Evolutionary conservation across 2,797 vertebrate species (phyloP).

Genomic region (Bradypus variegatus): DNA sequence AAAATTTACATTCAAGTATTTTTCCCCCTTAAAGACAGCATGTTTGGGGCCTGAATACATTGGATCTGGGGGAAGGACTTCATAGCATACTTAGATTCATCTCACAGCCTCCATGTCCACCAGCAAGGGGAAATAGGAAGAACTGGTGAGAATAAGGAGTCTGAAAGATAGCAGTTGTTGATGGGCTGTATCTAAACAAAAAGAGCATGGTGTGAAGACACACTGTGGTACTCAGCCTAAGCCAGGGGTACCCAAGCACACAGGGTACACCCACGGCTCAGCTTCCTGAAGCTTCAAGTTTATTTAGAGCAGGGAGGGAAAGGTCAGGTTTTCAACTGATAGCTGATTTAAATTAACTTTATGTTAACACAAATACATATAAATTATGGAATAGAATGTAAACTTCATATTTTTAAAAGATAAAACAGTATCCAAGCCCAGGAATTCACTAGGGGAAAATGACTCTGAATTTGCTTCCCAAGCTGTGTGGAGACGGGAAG

Average conservation of each 20-base stretch:
- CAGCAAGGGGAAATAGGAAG: background rate
- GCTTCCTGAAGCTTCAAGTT: background rate
- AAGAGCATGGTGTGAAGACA: background rate
- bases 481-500: background rate
- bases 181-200: background rate
- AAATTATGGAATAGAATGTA: background rate
- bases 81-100: background rate
- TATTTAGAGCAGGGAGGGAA: background rate
- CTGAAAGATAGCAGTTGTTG: background rate
- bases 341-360: background rate
- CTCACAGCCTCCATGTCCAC: background rate
- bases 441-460: background rate
- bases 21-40: background rate
- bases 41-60: background rate
- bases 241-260: background rate
- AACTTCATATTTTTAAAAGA: background rate
- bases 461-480: background rate
- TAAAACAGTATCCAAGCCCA: background rate
- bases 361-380: background rate
- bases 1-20: background rate
- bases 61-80: background rate
- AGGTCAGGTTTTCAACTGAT: background rate
- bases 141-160: background rate
- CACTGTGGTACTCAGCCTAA: background rate
- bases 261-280: background rate